These are phyloP conservation scores for Panzeria rudis DNA, from an alignment of 2,888 invertebrate genomes.

Conservation along the genomic window DNA sequence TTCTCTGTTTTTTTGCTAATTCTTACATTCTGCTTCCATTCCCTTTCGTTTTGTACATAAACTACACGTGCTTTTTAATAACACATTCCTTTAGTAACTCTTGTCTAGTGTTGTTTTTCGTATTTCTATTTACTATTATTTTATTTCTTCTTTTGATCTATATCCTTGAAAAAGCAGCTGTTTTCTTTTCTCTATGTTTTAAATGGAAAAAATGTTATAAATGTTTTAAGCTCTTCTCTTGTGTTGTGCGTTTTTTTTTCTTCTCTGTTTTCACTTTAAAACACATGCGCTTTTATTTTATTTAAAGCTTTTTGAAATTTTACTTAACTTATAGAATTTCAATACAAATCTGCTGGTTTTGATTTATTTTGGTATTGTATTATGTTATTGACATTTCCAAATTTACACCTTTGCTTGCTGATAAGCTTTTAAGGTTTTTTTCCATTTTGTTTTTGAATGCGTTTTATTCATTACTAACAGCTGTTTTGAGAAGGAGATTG, in stretches of 20 bases:
- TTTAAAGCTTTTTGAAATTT: not conserved
- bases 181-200: not conserved
- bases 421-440: conserved; percentile 19
- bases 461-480: conserved; percentile 15
- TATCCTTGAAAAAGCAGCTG: conserved; percentile 49
- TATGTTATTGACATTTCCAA: conserved; percentile 36
- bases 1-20: conserved; percentile 27
- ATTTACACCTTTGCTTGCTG: conserved; percentile 37
- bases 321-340: not conserved
- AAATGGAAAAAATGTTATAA: not conserved
- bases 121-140: conserved; percentile 28
- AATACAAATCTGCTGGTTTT: not conserved
- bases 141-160: not conserved
- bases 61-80: conserved; percentile 58
- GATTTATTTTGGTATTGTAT: not conserved
- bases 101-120: not conserved
- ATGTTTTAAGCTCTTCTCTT: not conserved
- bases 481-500: conserved; percentile 16
- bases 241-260: not conserved
- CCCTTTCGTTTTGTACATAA: conserved; percentile 10
- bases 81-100: conserved; percentile 50
- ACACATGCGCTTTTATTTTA: conserved; percentile 45
- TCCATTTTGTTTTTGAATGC: not conserved
- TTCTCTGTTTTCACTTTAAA: not conserved
- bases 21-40: not conserved